These are phyloP conservation scores for Drosophila austrosaltans DNA, from an alignment of 2,888 invertebrate species.

Conservation along the genomic window DNA sequence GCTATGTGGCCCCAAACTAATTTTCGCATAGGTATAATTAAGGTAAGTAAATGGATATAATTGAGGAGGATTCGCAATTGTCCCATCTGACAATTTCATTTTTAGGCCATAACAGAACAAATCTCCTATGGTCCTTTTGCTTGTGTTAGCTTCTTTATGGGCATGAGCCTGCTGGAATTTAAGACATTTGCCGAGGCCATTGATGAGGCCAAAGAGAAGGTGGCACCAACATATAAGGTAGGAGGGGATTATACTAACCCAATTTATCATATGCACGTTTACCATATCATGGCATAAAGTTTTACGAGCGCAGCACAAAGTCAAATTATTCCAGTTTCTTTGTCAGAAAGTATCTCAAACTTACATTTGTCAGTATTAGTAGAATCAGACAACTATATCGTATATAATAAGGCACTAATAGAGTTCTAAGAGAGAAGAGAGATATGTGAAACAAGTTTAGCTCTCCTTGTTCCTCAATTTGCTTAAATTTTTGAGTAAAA, in stretches of 20 bases:
- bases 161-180: slow-evolving; percentile 89
- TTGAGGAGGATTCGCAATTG: not conserved
- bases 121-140: slow-evolving; percentile 90
- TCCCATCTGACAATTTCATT: not conserved
- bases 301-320: too few species aligned
- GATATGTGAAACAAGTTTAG: too few species aligned
- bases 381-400: too few species aligned
- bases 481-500: too few species aligned
- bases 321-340: too few species aligned
- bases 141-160: slow-evolving; percentile 89
- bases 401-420: too few species aligned
- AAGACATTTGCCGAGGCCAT: slow-evolving; percentile 87
- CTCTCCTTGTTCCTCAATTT: too few species aligned
- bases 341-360: too few species aligned
- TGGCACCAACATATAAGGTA: slow-evolving; percentile 88
- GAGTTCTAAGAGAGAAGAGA: too few species aligned
- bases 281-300: too few species aligned
- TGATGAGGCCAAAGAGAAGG: slow-evolving; percentile 88
- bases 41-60: slow-evolving; percentile 82
- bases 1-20: slow-evolving; percentile 90
- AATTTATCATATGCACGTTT: too few species aligned
- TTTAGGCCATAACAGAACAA: slow-evolving; percentile 88
- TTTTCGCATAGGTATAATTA: slow-evolving; percentile 89
- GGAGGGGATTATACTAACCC: not conserved
- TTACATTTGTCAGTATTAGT: too few species aligned